Conservation (phyloP, 2,113 vertebrate species). For the Naja naja region DNA sequence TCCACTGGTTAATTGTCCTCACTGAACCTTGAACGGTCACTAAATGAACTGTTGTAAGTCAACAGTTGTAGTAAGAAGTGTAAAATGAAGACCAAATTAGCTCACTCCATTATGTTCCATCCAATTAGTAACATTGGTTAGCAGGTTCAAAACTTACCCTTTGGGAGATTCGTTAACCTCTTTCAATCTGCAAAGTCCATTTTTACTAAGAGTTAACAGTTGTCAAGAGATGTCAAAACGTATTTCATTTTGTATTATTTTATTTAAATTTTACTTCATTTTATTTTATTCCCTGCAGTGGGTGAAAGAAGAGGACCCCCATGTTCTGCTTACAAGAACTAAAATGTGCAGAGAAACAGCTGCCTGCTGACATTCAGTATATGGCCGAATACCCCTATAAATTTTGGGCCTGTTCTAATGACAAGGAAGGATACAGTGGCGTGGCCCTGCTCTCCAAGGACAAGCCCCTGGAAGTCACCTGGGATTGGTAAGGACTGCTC, state of each 20-base stretch:
- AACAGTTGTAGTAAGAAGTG: not conserved
- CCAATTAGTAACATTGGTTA: not conserved
- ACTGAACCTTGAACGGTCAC: too few relatives aligned
- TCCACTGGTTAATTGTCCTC: too few relatives aligned
- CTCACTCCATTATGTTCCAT: too few relatives aligned
- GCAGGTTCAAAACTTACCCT: not conserved
- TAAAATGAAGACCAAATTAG: not conserved
- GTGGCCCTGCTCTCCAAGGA: slow-evolving; percentile 86
- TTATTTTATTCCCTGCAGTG: slow-evolving; percentile 67
- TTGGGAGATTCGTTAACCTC: not conserved
- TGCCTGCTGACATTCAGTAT: slow-evolving; percentile 80
- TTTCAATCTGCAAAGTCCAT: not conserved
- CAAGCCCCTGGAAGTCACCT: slow-evolving; percentile 81
- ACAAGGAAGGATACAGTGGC: slow-evolving; percentile 87
- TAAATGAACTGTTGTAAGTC: too few relatives aligned
- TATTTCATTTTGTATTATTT: not conserved
- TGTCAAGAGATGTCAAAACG: not conserved
- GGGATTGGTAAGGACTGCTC: slow-evolving; percentile 79
- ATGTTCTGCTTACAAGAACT: slow-evolving; percentile 91
- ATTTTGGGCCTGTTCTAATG: slow-evolving; percentile 82
- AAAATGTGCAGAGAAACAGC: slow-evolving; percentile 82
- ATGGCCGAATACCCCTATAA: slow-evolving; percentile 82
- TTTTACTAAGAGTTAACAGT: not conserved
- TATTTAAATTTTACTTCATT: not conserved
- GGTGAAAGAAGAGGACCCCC: slow-evolving; percentile 84